Percentiles rank a stretch among this genome's conserved stretches.
Evolutionary conservation across 2,888 invertebrate genomes (phyloP).

Genomic region (Strigamia maritima): DNA sequence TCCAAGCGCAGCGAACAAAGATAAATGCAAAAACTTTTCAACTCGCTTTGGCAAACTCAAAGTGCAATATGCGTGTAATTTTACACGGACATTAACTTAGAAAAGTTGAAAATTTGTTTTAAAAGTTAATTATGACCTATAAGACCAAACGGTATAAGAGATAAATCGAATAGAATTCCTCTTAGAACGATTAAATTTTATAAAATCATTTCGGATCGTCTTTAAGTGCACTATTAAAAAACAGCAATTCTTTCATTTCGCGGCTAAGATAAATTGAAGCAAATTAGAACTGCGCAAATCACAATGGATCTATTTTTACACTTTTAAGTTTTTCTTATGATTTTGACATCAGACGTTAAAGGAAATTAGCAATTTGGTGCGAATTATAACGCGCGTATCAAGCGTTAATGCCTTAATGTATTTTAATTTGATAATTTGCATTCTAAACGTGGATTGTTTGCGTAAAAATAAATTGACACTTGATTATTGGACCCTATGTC

Average conservation of each 20-base stretch:
- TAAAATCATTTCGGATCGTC: too few relatives aligned
- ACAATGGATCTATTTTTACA: background rate
- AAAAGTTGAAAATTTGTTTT: too few relatives aligned
- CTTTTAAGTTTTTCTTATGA: too few relatives aligned
- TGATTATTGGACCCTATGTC: background rate
- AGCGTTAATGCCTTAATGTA: background rate
- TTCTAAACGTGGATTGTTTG: background rate
- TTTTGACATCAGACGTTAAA: too few relatives aligned
- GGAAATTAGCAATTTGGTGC: too few relatives aligned
- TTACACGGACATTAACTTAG: too few relatives aligned
- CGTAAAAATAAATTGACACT: conserved; percentile 1
- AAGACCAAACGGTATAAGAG: too few relatives aligned
- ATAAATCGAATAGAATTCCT: too few relatives aligned
- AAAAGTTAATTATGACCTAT: too few relatives aligned
- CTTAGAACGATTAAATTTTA: background rate
- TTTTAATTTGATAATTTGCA: conserved; percentile 17
- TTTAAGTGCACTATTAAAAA: too few relatives aligned
- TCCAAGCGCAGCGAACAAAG: background rate
- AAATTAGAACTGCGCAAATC: background rate
- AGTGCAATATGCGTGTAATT: background rate
- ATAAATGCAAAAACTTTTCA: background rate
- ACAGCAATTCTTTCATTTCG: background rate
- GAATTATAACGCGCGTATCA: background rate
- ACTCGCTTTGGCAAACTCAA: background rate
- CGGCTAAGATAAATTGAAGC: background rate